Evolutionary conservation across 2,797 vertebrate genomes (phyloP).

Genomic region (Urocyon cinereoargenteus): DNA sequence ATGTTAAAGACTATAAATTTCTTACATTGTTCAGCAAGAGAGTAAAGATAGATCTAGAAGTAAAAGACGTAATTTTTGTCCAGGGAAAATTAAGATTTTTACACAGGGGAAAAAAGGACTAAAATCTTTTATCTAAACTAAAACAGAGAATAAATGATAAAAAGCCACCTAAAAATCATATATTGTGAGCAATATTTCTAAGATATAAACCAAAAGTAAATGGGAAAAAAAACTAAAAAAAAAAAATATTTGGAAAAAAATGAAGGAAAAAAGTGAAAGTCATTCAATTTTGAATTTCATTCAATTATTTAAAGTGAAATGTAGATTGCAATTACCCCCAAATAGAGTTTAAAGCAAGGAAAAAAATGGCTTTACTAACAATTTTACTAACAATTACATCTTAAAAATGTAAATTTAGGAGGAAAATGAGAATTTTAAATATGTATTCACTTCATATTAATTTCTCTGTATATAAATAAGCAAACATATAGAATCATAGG

Average conservation of each 20-base stretch:
- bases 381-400: background rate
- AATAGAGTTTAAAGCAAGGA: background rate
- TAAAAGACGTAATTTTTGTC: background rate
- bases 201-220: background rate
- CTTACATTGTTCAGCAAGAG: background rate
- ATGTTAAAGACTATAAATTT: background rate
- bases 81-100: background rate
- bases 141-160: background rate
- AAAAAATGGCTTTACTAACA: background rate
- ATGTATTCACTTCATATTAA: background rate
- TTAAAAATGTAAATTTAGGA: background rate
- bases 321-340: background rate
- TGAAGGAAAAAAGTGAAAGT: background rate
- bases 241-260: background rate
- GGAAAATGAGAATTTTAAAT: background rate
- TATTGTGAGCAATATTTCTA: background rate
- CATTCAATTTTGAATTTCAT: background rate
- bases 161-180: background rate
- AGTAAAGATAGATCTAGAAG: background rate
- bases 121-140: background rate
- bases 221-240: background rate
- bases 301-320: background rate
- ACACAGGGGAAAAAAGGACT: background rate
- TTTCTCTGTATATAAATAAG: background rate
- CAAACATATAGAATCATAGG: background rate